Conservation (phyloP, 1,140 invertebrate genomes). For the Trichoplusia ni region DNA sequence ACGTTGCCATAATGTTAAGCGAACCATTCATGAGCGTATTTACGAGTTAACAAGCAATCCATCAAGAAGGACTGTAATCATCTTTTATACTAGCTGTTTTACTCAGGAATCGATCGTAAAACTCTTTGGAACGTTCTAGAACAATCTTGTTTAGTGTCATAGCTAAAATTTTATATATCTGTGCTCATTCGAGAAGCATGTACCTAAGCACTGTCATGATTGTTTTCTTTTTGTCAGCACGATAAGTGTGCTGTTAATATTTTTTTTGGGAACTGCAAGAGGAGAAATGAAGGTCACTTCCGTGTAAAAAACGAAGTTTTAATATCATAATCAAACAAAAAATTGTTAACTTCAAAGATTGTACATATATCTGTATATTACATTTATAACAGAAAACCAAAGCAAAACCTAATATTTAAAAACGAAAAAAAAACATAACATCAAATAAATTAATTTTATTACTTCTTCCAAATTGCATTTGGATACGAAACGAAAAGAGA, state of each 20-base stretch:
- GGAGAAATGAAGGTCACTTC: no score
- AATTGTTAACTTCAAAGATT: no score
- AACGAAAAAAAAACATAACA: slow-evolving; percentile 10
- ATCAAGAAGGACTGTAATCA: not conserved
- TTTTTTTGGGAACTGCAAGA: no score
- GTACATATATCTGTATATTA: no score
- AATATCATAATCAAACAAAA: no score
- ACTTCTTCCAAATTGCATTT: slow-evolving; percentile 9
- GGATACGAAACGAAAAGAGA: slow-evolving; percentile 19
- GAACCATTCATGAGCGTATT: not conserved
- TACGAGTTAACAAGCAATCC: not conserved
- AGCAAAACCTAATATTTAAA: no score
- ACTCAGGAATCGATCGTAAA: slow-evolving; percentile 15
- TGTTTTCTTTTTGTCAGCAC: no score
- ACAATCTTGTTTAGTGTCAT: not conserved
- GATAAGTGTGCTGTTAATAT: no score
- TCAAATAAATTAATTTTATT: slow-evolving; percentile 25
- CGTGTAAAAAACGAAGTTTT: no score
- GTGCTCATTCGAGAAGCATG: no score
- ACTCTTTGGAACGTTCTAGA: not conserved
- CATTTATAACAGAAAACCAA: no score
- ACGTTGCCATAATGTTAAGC: not conserved
- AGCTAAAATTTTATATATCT: not conserved
- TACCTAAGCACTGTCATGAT: no score
- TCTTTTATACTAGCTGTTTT: not conserved